A percentile compares a stretch with the other conserved stretches of the same genome.
phyloP scores from a whole-genome alignment of 2,888 invertebrate genomes.

The Baccha elongata region DNA sequence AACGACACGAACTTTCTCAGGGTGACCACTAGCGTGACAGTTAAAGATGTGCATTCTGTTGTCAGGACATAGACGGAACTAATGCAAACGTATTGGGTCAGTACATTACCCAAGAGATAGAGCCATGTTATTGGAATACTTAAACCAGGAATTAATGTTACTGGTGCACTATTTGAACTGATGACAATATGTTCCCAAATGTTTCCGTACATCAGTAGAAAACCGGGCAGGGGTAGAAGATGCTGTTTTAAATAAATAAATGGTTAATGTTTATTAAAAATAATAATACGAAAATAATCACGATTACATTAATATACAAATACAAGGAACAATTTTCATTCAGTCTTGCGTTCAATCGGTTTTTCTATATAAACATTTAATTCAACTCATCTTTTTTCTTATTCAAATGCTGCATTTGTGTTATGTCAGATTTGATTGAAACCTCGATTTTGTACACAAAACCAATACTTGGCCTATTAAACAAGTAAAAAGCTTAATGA shows the following conservation, averaged over 20 bases:
- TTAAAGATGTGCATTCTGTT: constrained; percentile 95
- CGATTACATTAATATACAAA: too few species aligned
- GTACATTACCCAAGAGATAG: constrained; percentile 90
- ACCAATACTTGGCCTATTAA: too few species aligned
- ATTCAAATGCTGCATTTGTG: too few species aligned
- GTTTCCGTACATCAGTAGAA: constrained; percentile 90
- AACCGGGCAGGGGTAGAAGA: constrained; percentile 94
- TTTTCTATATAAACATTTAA: too few species aligned
- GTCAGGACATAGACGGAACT: constrained; percentile 97
- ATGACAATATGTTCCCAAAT: constrained; percentile 89
- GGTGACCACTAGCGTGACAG: constrained; percentile 97
- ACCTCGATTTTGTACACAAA: too few species aligned
- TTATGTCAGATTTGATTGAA: too few species aligned
- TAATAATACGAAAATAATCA: too few species aligned
- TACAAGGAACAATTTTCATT: too few species aligned
- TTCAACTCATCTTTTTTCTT: too few species aligned
- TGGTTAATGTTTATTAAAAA: too few species aligned
- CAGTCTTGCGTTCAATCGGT: too few species aligned
- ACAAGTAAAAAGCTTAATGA: too few species aligned
- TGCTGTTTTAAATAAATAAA: constrained; percentile 85
- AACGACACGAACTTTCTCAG: constrained; percentile 97
- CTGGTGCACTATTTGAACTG: constrained; percentile 86
- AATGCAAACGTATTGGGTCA: constrained; percentile 97
- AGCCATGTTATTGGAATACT: constrained; percentile 89
- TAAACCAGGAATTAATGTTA: constrained; percentile 83